Evolutionary conservation across 2,888 invertebrate species (phyloP), one percentile per base, ranked within the genome.

Genomic region (Frankliniella intonsa): DNA sequence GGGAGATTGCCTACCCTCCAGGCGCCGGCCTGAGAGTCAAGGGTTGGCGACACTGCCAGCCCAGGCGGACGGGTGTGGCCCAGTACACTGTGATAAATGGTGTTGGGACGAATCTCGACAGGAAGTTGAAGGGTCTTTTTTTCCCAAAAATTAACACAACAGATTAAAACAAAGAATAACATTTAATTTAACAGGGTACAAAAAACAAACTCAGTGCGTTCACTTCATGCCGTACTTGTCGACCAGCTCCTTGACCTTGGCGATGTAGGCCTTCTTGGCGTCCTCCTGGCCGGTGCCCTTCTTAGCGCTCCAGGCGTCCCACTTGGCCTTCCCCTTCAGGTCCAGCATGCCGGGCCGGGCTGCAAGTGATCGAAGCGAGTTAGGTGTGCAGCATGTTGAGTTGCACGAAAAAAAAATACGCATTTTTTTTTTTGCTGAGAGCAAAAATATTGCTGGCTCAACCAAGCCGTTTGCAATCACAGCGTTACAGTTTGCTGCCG

Each of bases 301-400:
- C 87, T 92, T 93, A 82, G 88, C 90, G 85, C 92, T 92, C 98
- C 98, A 98, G 5, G 95, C 92, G 87, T 95, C 95, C 95, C 97
- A 98, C 88, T 98, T 98, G 1, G 97, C 97, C 89, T 97, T 97
- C 85, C 96, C 97, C 88, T 96, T 97, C 86, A 97, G 90, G 89
- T 98, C 97, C 85, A 97, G 89, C 90, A 97, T 91, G 55, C 97
- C 97, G 19, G 97, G 97, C 84, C 94, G 93, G 84, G 90, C 97
- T 96, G 89, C n/a, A 90, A 90, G 85, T 84, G 83, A 84, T 62
- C 14, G 62, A 62, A 17, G 14, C 62, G 19, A 62, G 19, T 62
- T 14, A 38, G 38, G 38, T 38, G 38, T 38, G 14, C 14, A 17
- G 14, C 14, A n/a, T n/a, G 0, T 62, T 10, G 55, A 3, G 62